Base-by-base conservation (phyloP, 2,113 vertebrate genomes). In the Colaptes auratus region DNA sequence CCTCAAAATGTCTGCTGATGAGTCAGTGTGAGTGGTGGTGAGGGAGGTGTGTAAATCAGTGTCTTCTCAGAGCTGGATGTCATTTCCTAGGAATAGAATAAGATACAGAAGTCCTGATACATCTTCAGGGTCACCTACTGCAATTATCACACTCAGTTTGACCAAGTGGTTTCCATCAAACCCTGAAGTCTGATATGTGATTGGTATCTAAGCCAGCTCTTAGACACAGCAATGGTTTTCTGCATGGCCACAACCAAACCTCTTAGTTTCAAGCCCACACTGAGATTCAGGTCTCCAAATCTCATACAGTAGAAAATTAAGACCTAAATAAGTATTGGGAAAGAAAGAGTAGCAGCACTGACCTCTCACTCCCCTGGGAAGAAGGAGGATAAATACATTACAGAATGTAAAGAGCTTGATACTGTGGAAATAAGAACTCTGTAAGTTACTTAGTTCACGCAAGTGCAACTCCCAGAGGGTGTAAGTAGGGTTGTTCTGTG, bases 381-480 rank as follows among this genome's bases (percentile, higher is more conserved):
- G 44, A 5, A 60, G 31, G 9, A 91, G 48, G 42, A 93, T 89
- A 95, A 94, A 88, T 61, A 89, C 61, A 44, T 88, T 91, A 83
- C 70, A 58, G 79, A 88, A 93, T 86, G 87, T 90, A 92, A 95
- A 93, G 48, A n/a, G 58, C 90, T 90, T 88, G 82, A 94, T 95
- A 78, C 48, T 88, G 78, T 69, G 93, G 85, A 92, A 97, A 95
- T 90, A 77, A 13, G 58, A 93, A 86, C 79, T 89, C 85, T 86
- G 7, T 95, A 95, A 97, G 91, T 91, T 95, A 91, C 91, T 94
- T 94, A 92, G 91, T 92, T 97, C 95, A 86, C 85, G 81, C 80
- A 91, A 60, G 33, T 77, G 89, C 75, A 94, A 93, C 72, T 96
- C 92, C 92, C 94, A 21, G 28, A 95, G 91, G 95, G 85, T 2